phyloP scores from a whole-genome alignment of 92 coral and sea anemone genomes.

The Zoanthus sansibaricus region DNA sequence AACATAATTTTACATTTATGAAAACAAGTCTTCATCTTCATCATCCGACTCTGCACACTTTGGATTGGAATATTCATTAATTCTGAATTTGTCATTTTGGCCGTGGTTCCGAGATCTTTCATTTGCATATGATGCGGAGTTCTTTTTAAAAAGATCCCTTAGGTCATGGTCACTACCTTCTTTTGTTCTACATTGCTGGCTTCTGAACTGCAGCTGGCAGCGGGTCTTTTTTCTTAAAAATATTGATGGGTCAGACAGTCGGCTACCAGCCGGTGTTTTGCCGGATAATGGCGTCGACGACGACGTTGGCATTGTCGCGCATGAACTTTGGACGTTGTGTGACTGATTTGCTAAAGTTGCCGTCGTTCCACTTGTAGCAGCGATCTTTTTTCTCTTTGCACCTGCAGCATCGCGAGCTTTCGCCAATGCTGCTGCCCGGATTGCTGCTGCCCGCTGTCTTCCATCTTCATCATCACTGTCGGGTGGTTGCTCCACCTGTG shows the following conservation, averaged over 20 bases:
- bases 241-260: background rate
- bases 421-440: background rate
- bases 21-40: background rate
- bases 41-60: constrained; percentile 1
- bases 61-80: background rate
- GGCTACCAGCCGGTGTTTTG: constrained; percentile 18
- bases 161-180: constrained; percentile 5
- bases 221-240: background rate
- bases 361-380: background rate
- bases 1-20: background rate
- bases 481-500: constrained; percentile 8
- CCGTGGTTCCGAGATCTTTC: constrained; percentile 17
- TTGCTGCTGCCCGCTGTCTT: constrained; percentile 15
- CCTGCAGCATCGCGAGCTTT: constrained; percentile 23
- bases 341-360: background rate
- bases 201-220: constrained; percentile 30
- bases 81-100: constrained; percentile 23
- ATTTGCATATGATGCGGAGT: constrained; percentile 11
- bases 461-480: background rate
- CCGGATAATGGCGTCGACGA: constrained; percentile 17
- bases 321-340: background rate
- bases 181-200: background rate
- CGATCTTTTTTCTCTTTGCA: background rate
- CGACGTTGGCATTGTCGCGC: background rate
- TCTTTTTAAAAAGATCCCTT: constrained; percentile 24